These are phyloP conservation scores for Eugnorisma glareosa DNA, from an alignment of 2,888 invertebrate species.

Conservation along the genomic window DNA sequence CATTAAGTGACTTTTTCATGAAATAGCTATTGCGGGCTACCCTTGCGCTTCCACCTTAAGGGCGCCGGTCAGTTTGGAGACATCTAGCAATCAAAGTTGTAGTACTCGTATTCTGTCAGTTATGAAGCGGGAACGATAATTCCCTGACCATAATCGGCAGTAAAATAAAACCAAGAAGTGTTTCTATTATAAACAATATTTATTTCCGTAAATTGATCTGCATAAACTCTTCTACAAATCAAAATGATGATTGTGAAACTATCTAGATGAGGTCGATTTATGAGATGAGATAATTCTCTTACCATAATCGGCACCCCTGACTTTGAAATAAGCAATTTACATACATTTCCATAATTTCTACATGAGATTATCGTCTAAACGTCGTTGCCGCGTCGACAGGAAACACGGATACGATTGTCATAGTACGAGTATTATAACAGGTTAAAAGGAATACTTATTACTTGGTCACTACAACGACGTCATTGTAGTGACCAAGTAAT, in stretches of 20 bases:
- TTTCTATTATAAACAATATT: background rate
- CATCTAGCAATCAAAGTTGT: too few species aligned
- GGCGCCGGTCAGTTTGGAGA: too few species aligned
- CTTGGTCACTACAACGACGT: too few species aligned
- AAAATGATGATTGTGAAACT: background rate
- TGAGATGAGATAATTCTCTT: background rate
- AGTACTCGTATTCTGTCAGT: too few species aligned
- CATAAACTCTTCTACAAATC: background rate
- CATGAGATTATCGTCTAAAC: constrained; percentile 30
- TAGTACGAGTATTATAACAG: background rate
- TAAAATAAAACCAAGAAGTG: too few species aligned
- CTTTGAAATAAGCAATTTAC: constrained; percentile 43
- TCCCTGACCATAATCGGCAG: too few species aligned
- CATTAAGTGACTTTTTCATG: too few species aligned
- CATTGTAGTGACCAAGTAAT: too few species aligned
- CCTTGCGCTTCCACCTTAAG: too few species aligned
- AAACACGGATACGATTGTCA: background rate
- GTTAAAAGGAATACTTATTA: too few species aligned
- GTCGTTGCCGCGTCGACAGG: background rate
- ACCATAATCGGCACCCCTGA: constrained; percentile 37
- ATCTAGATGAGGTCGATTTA: background rate
- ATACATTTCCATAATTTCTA: constrained; percentile 46
- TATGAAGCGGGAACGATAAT: too few species aligned
- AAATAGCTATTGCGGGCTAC: too few species aligned
- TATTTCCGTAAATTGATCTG: background rate